A percentile compares a stretch with the other conserved stretches of the same genome.
These are phyloP conservation scores for Saccopteryx bilineata DNA, from an alignment of 2,113 vertebrate genomes.

Conservation along the genomic window DNA sequence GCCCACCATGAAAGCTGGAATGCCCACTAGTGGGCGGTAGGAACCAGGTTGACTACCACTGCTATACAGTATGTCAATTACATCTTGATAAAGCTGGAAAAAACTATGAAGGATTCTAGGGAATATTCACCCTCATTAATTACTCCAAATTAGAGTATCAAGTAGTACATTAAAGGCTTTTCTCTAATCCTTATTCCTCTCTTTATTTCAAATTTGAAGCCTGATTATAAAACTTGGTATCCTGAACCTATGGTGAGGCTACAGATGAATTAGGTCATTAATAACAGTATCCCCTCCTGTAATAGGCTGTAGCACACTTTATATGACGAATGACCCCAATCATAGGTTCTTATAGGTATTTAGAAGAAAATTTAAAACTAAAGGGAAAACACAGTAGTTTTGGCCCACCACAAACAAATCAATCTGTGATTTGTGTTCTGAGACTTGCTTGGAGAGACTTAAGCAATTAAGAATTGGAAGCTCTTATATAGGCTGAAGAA, in stretches of 20 bases:
- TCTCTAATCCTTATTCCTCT: conserved; percentile 16
- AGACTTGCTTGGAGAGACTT: conserved; percentile 67
- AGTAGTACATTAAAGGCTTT: conserved; percentile 42
- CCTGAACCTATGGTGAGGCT: neutral
- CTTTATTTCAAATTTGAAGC: conserved; percentile 2
- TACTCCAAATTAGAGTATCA: conserved; percentile 51
- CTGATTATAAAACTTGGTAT: conserved; percentile 42
- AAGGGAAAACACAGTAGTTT: conserved; percentile 68
- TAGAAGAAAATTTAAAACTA: conserved; percentile 73
- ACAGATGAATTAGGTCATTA: conserved; percentile 42
- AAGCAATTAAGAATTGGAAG: conserved; percentile 76
- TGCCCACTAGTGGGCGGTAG: too few relatives aligned
- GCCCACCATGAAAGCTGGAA: too few relatives aligned
- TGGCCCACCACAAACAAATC: conserved; percentile 73
- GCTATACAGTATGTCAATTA: neutral
- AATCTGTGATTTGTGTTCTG: conserved; percentile 74
- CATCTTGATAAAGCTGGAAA: neutral
- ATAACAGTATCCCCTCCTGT: neutral
- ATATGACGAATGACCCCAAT: conserved; percentile 55
- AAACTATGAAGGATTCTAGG: neutral
- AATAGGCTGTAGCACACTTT: conserved; percentile 20
- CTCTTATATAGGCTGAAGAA: conserved; percentile 75
- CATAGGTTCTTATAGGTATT: conserved; percentile 63
- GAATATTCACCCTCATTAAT: conserved; percentile 32
- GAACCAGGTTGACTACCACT: too few relatives aligned